phyloP scores from a whole-genome alignment of 1,140 invertebrate genomes.

The Saccostrea glomerata region DNA sequence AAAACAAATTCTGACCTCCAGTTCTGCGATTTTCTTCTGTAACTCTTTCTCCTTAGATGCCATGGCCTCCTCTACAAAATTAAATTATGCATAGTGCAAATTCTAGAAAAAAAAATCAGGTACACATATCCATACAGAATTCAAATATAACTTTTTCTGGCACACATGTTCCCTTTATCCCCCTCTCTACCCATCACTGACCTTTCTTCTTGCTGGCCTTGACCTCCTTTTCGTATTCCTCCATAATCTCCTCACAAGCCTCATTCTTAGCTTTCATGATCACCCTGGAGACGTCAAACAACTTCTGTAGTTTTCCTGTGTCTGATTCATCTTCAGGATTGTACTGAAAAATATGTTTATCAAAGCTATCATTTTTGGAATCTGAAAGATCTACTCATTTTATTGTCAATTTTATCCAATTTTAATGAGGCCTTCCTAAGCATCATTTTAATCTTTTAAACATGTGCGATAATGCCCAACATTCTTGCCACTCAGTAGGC shows the following conservation, averaged over 20 bases:
- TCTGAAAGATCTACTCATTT: too few relatives aligned
- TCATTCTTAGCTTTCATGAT: conserved; percentile 71
- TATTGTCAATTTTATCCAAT: too few relatives aligned
- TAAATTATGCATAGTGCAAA: background rate
- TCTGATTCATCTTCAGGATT: conserved; percentile 68
- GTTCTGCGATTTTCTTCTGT: conserved; percentile 85
- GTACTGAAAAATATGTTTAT: conserved; percentile 60
- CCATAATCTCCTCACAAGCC: conserved; percentile 66
- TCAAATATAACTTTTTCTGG: background rate
- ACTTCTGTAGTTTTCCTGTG: conserved; percentile 66
- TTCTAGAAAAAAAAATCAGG: background rate
- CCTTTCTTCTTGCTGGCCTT: conserved; percentile 66
- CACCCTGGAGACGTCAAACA: conserved; percentile 71
- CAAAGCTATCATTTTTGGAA: too few relatives aligned
- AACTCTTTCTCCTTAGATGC: conserved; percentile 64
- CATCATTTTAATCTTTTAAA: too few relatives aligned
- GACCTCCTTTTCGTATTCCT: conserved; percentile 66
- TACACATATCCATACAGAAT: background rate
- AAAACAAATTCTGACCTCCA: conserved; percentile 84
- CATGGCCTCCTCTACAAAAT: conserved; percentile 70
- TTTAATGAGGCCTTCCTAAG: too few relatives aligned
- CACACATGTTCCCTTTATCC: background rate
- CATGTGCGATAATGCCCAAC: too few relatives aligned
- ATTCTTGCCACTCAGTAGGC: too few relatives aligned
- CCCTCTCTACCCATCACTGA: conserved; percentile 21